phyloP scores from a whole-genome alignment of 2,888 invertebrate genomes.

The Cabera pusaria region DNA sequence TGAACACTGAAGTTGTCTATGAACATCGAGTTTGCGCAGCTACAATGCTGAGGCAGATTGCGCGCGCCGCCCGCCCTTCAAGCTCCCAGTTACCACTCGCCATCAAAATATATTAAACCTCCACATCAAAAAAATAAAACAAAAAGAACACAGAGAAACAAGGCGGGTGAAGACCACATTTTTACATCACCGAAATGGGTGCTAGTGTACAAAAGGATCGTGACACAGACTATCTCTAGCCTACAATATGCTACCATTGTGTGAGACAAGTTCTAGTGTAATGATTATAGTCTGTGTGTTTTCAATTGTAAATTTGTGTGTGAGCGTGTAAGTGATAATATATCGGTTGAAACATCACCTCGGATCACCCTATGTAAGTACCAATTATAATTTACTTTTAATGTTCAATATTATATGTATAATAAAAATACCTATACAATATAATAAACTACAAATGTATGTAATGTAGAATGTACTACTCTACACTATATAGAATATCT shows the following conservation, averaged over 20 bases:
- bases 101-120: constrained; percentile 36
- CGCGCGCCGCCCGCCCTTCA: constrained; percentile 51
- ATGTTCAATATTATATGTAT: too few relatives aligned
- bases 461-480: not conserved
- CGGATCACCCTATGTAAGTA: constrained; percentile 50
- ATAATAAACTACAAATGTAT: too few relatives aligned
- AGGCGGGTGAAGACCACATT: constrained; percentile 4
- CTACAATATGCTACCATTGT: constrained; percentile 39
- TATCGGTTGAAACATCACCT: constrained; percentile 40
- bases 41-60: constrained; percentile 44
- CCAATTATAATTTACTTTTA: too few relatives aligned
- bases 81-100: constrained; percentile 42
- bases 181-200: constrained; percentile 17
- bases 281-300: constrained; percentile 35
- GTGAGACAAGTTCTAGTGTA: constrained; percentile 34
- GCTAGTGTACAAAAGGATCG: not conserved
- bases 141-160: constrained; percentile 33
- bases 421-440: too few relatives aligned
- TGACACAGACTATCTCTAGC: constrained; percentile 1
- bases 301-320: constrained; percentile 22
- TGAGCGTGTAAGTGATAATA: constrained; percentile 32
- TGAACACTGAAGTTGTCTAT: constrained; percentile 37
- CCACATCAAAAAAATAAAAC: constrained; percentile 38
- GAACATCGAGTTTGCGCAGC: too few relatives aligned
- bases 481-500: not conserved